These are phyloP conservation scores for Drosophila sordidula DNA, from an alignment of 2,888 invertebrate species.

Conservation along the genomic window DNA sequence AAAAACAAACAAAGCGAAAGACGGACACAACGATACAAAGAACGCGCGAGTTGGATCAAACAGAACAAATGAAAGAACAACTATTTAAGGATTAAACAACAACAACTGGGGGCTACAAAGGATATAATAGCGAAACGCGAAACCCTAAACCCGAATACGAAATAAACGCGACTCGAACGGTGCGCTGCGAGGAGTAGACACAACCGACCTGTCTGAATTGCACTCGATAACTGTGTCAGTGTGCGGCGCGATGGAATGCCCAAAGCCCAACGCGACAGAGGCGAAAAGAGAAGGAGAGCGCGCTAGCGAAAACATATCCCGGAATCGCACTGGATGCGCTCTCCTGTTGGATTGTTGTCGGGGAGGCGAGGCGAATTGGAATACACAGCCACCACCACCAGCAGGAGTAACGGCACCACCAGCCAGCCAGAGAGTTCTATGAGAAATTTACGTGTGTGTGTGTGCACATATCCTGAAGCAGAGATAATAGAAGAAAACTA, in stretches of 20 bases:
- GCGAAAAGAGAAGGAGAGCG: not conserved
- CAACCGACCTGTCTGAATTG: slow-evolving; percentile 84
- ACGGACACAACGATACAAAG: not conserved
- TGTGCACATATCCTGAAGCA: slow-evolving; percentile 36
- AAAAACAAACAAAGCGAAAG: slow-evolving; percentile 50
- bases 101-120: slow-evolving; percentile 19
- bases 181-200: slow-evolving; percentile 43
- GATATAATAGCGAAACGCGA: slow-evolving; percentile 17
- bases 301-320: slow-evolving; percentile 33
- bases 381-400: slow-evolving; percentile 42
- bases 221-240: slow-evolving; percentile 84
- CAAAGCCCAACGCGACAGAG: slow-evolving; percentile 31
- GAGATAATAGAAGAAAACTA: slow-evolving; percentile 40
- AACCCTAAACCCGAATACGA: slow-evolving; percentile 40
- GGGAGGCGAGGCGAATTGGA: slow-evolving; percentile 38
- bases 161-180: slow-evolving; percentile 52
- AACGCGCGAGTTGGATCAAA: slow-evolving; percentile 22
- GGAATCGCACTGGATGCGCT: slow-evolving; percentile 50
- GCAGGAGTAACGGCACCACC: slow-evolving; percentile 28
- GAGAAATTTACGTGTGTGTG: slow-evolving; percentile 15
- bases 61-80: slow-evolving; percentile 22
- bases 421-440: slow-evolving; percentile 15
- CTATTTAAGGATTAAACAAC: slow-evolving; percentile 52
- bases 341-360: slow-evolving; percentile 50
- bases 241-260: slow-evolving; percentile 66